Evolutionary conservation across 2,797 vertebrate genomes (phyloP).

Genomic region (Gallinago solitaria): DNA sequence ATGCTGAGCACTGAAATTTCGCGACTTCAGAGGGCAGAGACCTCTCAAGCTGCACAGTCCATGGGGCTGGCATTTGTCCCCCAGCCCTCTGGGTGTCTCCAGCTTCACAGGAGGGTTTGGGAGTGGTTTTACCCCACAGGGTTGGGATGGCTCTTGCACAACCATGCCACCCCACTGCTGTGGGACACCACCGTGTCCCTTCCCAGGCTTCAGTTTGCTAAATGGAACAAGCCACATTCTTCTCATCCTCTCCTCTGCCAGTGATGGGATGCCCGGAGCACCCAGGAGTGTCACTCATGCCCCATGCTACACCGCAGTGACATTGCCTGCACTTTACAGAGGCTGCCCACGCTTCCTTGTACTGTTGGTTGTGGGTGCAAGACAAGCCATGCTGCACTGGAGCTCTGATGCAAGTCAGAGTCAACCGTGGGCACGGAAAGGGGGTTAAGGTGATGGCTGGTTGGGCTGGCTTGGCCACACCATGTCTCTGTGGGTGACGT

Average conservation of each 20-base stretch:
- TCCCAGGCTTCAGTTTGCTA: not conserved
- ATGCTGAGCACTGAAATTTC: not conserved
- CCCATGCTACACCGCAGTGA: not conserved
- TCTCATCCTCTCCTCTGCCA: not conserved
- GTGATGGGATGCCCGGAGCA: not conserved
- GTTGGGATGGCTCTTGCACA: not conserved
- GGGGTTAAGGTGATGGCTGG: not conserved
- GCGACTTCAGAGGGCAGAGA: not conserved
- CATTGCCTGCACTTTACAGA: not conserved
- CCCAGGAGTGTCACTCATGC: not conserved
- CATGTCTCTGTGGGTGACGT: not conserved
- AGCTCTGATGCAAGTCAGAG: not conserved
- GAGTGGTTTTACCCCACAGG: not conserved
- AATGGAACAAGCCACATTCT: not conserved
- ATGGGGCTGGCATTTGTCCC: not conserved
- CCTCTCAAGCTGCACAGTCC: not conserved
- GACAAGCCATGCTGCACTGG: rapidly evolving
- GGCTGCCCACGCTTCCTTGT: not conserved
- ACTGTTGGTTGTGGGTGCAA: not conserved
- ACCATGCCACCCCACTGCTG: not conserved
- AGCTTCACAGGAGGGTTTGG: not conserved
- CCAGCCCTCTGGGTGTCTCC: not conserved
- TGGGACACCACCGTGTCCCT: rapidly evolving
- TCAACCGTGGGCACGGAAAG: not conserved
- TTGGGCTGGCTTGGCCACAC: not conserved